Base-by-base conservation (phyloP, 2,113 vertebrate species). In the Probosciger aterrimus region DNA sequence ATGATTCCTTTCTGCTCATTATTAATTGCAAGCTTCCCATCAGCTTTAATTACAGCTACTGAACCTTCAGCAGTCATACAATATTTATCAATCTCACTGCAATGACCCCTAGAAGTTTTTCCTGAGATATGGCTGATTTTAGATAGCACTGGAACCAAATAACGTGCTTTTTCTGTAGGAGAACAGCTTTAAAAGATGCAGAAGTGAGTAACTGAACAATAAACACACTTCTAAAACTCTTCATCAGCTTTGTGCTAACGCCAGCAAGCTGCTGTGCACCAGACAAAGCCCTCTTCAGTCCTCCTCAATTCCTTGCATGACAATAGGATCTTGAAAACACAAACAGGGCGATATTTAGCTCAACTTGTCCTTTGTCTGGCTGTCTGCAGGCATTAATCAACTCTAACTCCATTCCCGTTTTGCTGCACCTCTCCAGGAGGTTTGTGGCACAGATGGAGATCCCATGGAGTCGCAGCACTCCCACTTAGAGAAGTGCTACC, bases 11-110 rank as follows among this genome's bases (percentile, higher is more conserved):
- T 92, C 47, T 89, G 52, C 74, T 70, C 22, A 23, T 62, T 71
- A 76, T 70, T 90, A 88, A 80, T 86, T 92, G 33, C 44, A 65
- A 87, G 44, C 70, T 80, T 80, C 67, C 83, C 86, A 82, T 89
- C 71, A 92, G 53, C 41, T 80, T 86, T 90, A 95, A 88, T 96
- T 90, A 85, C 85, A 76, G 75, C 59, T 28, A 20, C 63, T 49
- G 85, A 92, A 28, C 86, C 6, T 44, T 70, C 89, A 88, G 87
- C 41, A 82, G 37, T 43, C 68, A 70, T 79, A 18, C 50, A 95
- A 46, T 71, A 92, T 92, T 95, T 81, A 93, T 85, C 84, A 64
- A 23, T 24, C 68, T 46, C 25, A 23, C 53, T 77, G 76, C 27
- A 69, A 52, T 63, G 88, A 90, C 90, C 82, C 44, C 52, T 33